phyloP scores from a whole-genome alignment of 2,888 invertebrate genomes.

The Luperina testacea region DNA sequence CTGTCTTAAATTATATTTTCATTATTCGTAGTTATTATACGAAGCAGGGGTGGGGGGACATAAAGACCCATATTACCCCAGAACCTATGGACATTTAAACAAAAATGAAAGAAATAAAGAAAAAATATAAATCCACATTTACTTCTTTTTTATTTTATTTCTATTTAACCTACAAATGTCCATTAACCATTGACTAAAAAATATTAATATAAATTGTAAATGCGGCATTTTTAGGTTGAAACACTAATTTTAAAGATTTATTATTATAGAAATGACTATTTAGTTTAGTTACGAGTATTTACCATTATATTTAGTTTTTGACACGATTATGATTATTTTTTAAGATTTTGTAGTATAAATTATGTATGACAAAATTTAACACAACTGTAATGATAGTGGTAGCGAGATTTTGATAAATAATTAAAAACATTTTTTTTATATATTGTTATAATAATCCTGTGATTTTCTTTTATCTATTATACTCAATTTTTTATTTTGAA shows the following conservation, averaged over 20 bases:
- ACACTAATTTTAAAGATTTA: neutral
- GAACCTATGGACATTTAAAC: neutral
- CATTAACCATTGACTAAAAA: conserved; percentile 6
- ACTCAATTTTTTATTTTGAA: conserved; percentile 4
- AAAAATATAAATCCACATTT: neutral
- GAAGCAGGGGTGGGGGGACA: neutral
- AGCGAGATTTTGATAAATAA: too few species aligned
- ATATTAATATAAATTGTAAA: neutral
- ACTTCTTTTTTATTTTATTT: conserved; percentile 12
- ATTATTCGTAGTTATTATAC: neutral
- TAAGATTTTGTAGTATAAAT: conserved; percentile 8
- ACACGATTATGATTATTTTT: conserved; percentile 29
- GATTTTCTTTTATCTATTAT: neutral
- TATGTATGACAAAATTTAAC: neutral
- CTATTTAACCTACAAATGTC: conserved; percentile 49
- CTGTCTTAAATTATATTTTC: neutral
- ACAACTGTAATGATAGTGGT: neutral
- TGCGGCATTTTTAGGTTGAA: conserved; percentile 54
- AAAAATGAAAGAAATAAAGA: neutral
- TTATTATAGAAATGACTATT: conserved; percentile 3
- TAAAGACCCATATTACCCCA: neutral
- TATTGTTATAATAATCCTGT: conserved; percentile 17
- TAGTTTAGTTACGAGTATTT: conserved; percentile 23
- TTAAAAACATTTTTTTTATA: neutral
- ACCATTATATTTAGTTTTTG: conserved; percentile 24